phyloP scores from a whole-genome alignment of 64 coral and sea anemone species.

The Montipora cactus region DNA sequence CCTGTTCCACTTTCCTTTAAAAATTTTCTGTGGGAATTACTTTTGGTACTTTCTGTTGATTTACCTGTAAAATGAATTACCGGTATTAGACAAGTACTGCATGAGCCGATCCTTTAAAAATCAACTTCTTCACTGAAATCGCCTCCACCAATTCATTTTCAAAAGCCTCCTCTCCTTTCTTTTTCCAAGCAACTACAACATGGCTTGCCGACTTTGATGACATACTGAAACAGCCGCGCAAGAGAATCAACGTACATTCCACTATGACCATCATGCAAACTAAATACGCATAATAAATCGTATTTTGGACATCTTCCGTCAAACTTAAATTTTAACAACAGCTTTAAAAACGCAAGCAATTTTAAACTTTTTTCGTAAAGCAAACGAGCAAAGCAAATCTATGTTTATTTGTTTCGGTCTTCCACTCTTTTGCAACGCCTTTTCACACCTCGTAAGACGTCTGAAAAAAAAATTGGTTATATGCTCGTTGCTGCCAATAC shows the following conservation, averaged over 20 bases:
- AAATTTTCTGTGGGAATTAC: not conserved
- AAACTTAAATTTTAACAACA: not conserved
- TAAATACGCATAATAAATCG: conserved; percentile 1
- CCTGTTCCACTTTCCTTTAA: conserved; percentile 6
- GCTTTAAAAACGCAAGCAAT: not conserved
- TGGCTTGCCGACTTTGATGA: conserved; percentile 56
- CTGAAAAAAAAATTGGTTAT: conserved; percentile 10
- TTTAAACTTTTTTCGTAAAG: not conserved
- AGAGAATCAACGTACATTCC: conserved; percentile 32
- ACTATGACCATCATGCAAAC: conserved; percentile 17
- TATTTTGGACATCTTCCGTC: conserved; percentile 28
- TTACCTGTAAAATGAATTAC: conserved; percentile 13
- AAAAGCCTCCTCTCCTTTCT: conserved; percentile 61
- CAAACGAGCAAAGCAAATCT: not conserved
- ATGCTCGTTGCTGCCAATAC: not conserved
- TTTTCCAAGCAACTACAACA: conserved; percentile 60
- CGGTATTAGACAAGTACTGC: not conserved
- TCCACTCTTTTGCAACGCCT: not conserved
- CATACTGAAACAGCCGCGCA: conserved; percentile 36
- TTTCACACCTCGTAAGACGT: conserved; percentile 19
- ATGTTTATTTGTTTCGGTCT: not conserved
- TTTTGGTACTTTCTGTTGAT: conserved; percentile 15
- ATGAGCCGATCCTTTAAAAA: conserved; percentile 15
- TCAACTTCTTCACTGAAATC: conserved; percentile 22
- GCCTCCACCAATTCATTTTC: conserved; percentile 54